Percentiles rank a stretch among this genome's conserved stretches.
Evolutionary conservation across 2,113 vertebrate species (phyloP).

Genomic region (Anguilla rostrata): DNA sequence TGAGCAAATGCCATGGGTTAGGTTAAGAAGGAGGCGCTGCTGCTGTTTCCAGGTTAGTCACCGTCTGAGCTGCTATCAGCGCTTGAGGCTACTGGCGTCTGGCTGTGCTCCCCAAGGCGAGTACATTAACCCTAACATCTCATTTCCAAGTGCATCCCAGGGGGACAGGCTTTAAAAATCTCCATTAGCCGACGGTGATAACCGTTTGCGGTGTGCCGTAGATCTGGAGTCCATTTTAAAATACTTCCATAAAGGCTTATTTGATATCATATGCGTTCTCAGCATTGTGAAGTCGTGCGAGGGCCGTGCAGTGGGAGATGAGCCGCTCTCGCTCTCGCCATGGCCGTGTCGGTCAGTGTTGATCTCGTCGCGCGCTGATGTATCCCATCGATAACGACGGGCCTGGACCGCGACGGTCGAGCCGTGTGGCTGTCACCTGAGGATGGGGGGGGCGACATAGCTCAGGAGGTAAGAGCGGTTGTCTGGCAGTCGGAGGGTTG

Average conservation of each 20-base stretch:
- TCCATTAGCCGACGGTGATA: background rate
- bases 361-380: background rate
- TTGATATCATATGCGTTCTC: background rate
- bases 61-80: conserved; percentile 46
- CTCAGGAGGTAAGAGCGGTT: too few species aligned
- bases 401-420: background rate
- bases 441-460: background rate
- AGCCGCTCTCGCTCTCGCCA: background rate
- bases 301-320: background rate
- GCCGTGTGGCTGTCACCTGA: background rate
- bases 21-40: conserved; percentile 44
- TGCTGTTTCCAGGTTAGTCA: background rate
- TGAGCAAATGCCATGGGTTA: conserved; percentile 51
- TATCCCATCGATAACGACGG: background rate
- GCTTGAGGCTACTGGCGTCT: conserved; percentile 10
- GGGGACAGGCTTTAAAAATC: background rate
- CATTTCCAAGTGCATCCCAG: conserved; percentile 38
- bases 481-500: too few species aligned
- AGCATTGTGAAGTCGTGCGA: background rate
- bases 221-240: background rate
- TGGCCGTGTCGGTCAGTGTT: background rate
- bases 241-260: background rate
- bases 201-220: background rate
- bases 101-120: conserved; percentile 28
- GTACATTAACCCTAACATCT: conserved; percentile 33